Conservation (phyloP, 2,113 vertebrate genomes). For the Clinocottus analis region DNA sequence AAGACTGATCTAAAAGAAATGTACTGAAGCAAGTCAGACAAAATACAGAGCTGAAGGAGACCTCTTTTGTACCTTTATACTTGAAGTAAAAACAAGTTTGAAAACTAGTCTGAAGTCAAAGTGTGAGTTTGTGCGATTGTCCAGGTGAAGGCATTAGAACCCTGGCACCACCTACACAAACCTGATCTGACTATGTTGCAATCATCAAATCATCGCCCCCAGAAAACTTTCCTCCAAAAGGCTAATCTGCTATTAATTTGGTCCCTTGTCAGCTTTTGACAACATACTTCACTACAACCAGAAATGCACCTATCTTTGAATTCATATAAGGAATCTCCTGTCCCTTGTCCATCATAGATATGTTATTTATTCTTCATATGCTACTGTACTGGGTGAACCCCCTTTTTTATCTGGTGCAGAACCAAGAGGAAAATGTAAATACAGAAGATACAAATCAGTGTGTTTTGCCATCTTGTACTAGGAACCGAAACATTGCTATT, state of each 20-base stretch:
- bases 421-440: not conserved
- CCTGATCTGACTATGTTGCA: conserved; percentile 28
- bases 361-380: not conserved
- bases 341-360: not conserved
- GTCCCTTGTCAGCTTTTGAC: not conserved
- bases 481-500: not conserved
- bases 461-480: not conserved
- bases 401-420: not conserved
- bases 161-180: conserved; percentile 17
- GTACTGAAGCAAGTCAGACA: not conserved
- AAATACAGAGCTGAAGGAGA: not conserved
- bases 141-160: conserved; percentile 32
- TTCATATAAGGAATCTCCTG: not conserved
- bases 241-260: not conserved
- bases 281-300: not conserved
- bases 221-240: conserved; percentile 5
- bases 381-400: not conserved
- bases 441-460: not conserved
- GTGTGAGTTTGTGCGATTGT: conserved; percentile 10
- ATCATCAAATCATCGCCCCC: not conserved
- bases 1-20: not conserved
- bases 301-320: not conserved
- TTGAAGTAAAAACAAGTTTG: not conserved
- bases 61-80: not conserved
- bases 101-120: not conserved